Percentiles rank a stretch among this genome's conserved stretches.
phyloP scores from a whole-genome alignment of 2,888 invertebrate species.

The Amblyjoppa proteus region DNA sequence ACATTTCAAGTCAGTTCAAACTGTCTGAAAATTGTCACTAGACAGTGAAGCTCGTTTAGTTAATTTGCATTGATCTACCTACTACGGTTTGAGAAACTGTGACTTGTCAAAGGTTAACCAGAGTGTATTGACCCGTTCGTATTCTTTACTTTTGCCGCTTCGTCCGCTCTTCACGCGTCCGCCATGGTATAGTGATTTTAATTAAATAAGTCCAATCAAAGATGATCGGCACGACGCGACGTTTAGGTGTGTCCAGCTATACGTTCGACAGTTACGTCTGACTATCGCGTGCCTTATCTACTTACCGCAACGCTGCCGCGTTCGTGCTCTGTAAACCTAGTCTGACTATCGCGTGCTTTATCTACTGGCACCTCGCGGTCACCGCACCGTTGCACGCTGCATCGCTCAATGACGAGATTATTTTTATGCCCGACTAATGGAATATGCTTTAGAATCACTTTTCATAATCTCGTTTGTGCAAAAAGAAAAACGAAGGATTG shows the following conservation, averaged over 20 bases:
- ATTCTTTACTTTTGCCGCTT: constrained; percentile 9
- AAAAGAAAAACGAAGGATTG: not conserved
- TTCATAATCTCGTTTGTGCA: constrained; percentile 16
- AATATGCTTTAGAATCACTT: constrained; percentile 48
- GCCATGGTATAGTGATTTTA: not conserved
- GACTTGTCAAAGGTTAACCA: not conserved
- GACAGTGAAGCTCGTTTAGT: no score
- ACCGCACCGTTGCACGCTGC: not conserved
- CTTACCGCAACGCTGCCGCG: constrained; percentile 13
- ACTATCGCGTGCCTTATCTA: constrained; percentile 54
- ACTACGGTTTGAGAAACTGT: no score
- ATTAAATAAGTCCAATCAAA: constrained; percentile 41
- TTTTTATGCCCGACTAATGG: constrained; percentile 53
- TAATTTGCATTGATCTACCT: no score
- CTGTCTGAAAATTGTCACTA: no score
- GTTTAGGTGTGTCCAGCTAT: constrained; percentile 33
- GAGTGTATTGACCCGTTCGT: not conserved
- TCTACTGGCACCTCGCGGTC: constrained; percentile 36
- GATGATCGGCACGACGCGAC: constrained; percentile 20
- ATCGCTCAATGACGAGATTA: constrained; percentile 43
- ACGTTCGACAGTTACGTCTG: constrained; percentile 35
- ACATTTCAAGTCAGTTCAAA: no score
- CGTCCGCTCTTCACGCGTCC: not conserved
- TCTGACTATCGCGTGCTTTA: constrained; percentile 57
- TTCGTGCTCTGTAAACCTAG: constrained; percentile 1